A percentile compares a stretch with the other conserved stretches of the same genome.
Evolutionary conservation across 2,888 invertebrate genomes (phyloP).

Genomic region (Stomorhina lunata): DNA sequence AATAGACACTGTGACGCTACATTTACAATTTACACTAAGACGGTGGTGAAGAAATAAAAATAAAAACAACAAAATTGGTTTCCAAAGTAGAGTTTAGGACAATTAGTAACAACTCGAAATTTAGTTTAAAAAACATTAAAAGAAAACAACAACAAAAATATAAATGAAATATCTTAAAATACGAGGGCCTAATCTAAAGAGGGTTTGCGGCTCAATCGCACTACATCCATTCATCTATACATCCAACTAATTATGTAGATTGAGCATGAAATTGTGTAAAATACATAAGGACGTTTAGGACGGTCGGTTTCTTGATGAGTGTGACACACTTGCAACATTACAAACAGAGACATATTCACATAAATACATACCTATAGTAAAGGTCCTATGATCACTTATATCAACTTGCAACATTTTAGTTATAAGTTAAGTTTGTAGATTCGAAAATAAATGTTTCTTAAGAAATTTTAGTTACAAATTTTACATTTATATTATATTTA

Average conservation of each 20-base stretch:
- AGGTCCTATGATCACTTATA: background rate
- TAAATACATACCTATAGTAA: background rate
- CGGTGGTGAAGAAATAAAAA: background rate
- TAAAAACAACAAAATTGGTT: constrained; percentile 28
- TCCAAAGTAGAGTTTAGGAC: constrained; percentile 24
- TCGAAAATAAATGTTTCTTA: constrained; percentile 17
- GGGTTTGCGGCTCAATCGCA: constrained; percentile 76
- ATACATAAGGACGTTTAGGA: constrained; percentile 72
- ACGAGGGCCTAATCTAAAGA: constrained; percentile 9
- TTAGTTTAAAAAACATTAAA: constrained; percentile 7
- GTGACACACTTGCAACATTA: constrained; percentile 70
- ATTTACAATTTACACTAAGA: constrained; percentile 3
- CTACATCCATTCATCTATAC: background rate
- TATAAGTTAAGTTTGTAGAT: background rate
- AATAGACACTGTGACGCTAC: constrained; percentile 52
- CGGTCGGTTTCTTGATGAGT: constrained; percentile 63
- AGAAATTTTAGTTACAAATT: constrained; percentile 32
- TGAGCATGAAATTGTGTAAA: constrained; percentile 79
- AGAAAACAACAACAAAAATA: no score
- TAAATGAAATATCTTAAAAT: no score
- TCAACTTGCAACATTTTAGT: constrained; percentile 14
- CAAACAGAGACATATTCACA: no score
- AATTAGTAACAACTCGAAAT: constrained; percentile 44
- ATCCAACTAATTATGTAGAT: constrained; percentile 76
- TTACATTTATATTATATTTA: constrained; percentile 20